Evolutionary conservation across 2,888 invertebrate genomes (phyloP), one percentile per base, ranked within the genome.

Genomic region (Xestobium rufovillosum): DNA sequence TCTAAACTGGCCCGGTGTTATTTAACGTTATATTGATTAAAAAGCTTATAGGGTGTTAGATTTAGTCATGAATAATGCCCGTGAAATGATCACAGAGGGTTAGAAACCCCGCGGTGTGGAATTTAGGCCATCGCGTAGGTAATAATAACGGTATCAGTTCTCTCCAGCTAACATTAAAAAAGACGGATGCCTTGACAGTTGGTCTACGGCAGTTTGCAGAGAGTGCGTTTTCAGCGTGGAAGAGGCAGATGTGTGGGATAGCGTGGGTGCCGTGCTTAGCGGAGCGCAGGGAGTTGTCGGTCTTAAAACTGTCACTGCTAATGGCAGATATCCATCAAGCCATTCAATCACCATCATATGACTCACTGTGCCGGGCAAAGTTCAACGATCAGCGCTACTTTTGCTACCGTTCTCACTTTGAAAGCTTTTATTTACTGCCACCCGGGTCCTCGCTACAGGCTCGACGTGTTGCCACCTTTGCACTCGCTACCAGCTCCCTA

Each of bases 281-380:
- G n/a, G 38, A 36, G 46, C 39, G 48, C 43, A 45, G 52, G 39
- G 50, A 43, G 39, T 42, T 47, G 50, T 52, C 41, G 56, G 61
- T 62, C 61, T 65, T 64, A 65, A 66, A 66, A 63, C 63, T 63
- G 65, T 65, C 65, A 65, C 62, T 54, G 59, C 55, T 65, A 65
- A 65, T 66, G 64, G 64, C 63, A 65, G 63, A 63, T 65, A 65
- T 65, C 64, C 61, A 65, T 65, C 64, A 65, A 56, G 60, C 52
- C 62, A 59, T 63, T 65, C 65, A 62, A 64, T 65, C 63, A 62
- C 63, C 63, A 62, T 60, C 60, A 58, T 59, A 55, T 59, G 57
- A 59, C 51, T 59, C 57, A 57, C 53, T 10, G 28, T 19, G 23
- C 41, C n/a, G n/a, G n/a, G 42, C 41, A 46, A 48, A 47, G 50